Evolutionary conservation across 92 coral and sea anemone genomes (phyloP), one percentile per base, ranked within the genome.

Genomic region (Scolanthus callimorphus): DNA sequence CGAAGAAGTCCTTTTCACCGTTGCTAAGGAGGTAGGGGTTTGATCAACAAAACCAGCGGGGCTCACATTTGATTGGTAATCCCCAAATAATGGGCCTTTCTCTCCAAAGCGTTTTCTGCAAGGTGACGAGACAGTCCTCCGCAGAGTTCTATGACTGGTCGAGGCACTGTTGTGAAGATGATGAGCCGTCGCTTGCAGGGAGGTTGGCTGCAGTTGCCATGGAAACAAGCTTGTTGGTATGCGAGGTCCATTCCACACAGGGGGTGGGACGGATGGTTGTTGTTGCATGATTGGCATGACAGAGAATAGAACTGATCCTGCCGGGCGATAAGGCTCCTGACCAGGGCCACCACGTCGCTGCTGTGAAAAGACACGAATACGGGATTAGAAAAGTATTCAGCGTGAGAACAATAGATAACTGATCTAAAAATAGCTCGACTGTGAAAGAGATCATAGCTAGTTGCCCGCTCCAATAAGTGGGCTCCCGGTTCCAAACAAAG

Each of bases 211-310:
- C 25, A 82, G 83, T 44, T 87, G 96, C 96, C 96, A 87, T 54
- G 96, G 90, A 59, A 87, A 82, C 79, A 82, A 37, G 25, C 82
- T 76, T 24, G 90, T 67, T 0, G 96, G 89, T 38, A 87, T 82
- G 31, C 79, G 89, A 22, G 96, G 96, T 0, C 96, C 96, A 57
- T 76, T 87, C 96, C 96, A 87, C 22, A 82, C 88, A 3, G 96
- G 96, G 34, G 86, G 81, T 23, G 96, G 83, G 47, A 84, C 90
- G 0, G 90, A 80, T 4, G 87, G 65, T 45, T 88, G 85, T 59
- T 87, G 96, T 43, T 87, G 96, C 96, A 87, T 82, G 43, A 87
- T 80, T 17, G 96, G 96, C 96, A 87, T 87, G 2, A 87, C 89
- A 13, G 96, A 87, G 55, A 87, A 87, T 44, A 87, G 63, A 39